phyloP scores from a whole-genome alignment of 2,797 vertebrate genomes.

The Tympanoctomys barrerae region DNA sequence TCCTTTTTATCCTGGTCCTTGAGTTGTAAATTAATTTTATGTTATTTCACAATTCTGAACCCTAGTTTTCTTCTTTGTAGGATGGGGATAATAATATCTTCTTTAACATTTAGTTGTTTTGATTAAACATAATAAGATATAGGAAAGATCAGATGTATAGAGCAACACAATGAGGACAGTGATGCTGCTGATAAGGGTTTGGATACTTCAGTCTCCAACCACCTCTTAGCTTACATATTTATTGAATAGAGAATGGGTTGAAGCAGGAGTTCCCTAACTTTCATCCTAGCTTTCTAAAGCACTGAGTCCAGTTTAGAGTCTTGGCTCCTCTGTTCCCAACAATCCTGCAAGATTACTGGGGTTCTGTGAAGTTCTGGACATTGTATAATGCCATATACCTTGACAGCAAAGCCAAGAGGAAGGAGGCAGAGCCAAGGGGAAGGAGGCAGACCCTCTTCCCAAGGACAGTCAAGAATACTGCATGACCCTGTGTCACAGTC shows the following conservation, averaged over 20 bases:
- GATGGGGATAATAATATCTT: not conserved
- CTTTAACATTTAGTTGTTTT: not conserved
- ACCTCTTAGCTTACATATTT: not conserved
- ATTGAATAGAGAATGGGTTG: not conserved
- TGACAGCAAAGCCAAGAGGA: not conserved
- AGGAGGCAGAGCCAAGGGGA: not conserved
- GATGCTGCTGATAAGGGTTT: not conserved
- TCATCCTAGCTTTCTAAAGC: slow-evolving; percentile 4
- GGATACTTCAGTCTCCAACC: not conserved
- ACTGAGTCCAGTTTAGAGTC: not conserved
- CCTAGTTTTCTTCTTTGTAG: slow-evolving; percentile 25
- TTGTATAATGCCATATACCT: not conserved
- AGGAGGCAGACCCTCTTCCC: not conserved
- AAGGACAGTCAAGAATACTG: not conserved
- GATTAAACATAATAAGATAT: not conserved
- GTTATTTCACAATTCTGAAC: slow-evolving; percentile 25
- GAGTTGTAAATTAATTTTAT: not conserved
- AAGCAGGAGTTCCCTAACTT: not conserved
- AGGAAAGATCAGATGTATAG: not conserved
- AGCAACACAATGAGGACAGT: not conserved
- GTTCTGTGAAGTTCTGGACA: not conserved
- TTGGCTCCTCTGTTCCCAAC: not conserved
- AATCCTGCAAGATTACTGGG: not conserved
- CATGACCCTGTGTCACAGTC: not conserved
- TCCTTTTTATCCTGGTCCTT: slow-evolving; percentile 25